A percentile compares a stretch with the other conserved stretches of the same genome.
Conservation (phyloP, 1,140 invertebrate species). For the Drosophila tsacasi region DNA sequence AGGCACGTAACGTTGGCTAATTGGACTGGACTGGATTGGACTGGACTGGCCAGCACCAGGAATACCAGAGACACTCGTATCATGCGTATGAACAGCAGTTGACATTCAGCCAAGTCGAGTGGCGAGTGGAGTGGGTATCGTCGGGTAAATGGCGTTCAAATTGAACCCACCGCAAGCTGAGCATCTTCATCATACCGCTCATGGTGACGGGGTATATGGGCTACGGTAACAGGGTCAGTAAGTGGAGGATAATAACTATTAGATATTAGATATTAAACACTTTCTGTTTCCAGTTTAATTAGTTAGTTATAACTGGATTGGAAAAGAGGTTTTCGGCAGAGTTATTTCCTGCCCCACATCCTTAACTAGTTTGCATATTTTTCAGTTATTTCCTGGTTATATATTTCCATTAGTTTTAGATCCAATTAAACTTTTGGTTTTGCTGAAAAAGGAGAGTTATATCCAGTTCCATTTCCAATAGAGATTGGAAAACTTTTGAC, state of each 20-base stretch:
- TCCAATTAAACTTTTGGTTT: background rate
- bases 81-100: conserved; percentile 70
- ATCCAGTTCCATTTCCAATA: background rate
- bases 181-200: conserved; percentile 44
- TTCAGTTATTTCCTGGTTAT: background rate
- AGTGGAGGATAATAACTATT: background rate
- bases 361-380: background rate
- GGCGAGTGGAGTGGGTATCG: conserved; percentile 30
- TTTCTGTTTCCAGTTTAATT: background rate
- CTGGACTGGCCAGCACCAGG: conserved; percentile 10
- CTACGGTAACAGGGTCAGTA: conserved; percentile 7
- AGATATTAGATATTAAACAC: no score
- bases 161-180: conserved; percentile 62
- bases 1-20: conserved; percentile 75
- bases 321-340: background rate
- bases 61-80: conserved; percentile 35
- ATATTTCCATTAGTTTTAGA: background rate
- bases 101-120: conserved; percentile 68
- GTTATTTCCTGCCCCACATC: background rate
- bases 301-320: background rate
- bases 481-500: background rate
- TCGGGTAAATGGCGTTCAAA: conserved; percentile 69
- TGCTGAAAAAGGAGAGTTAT: background rate
- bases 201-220: conserved; percentile 15
- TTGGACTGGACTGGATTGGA: conserved; percentile 30